phyloP scores from a whole-genome alignment of 2,888 invertebrate genomes.

The Atrina japonica region DNA sequence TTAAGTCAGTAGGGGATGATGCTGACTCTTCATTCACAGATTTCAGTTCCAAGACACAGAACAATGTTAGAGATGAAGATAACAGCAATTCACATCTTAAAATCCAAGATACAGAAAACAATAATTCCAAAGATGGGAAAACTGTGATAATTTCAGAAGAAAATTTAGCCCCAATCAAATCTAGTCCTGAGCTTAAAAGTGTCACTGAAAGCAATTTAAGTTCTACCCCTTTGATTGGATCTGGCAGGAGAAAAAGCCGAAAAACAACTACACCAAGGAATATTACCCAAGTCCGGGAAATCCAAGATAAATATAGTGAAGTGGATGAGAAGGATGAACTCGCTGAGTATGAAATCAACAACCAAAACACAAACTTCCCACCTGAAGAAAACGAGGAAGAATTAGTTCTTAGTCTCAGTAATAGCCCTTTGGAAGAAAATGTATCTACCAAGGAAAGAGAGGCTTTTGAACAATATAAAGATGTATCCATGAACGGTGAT shows the following conservation, averaged over 20 bases:
- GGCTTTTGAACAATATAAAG: neutral
- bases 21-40: neutral
- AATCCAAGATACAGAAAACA: constrained; percentile 1
- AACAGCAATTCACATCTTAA: neutral
- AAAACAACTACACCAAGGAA: constrained; percentile 88
- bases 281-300: constrained; percentile 80
- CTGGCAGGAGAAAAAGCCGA: constrained; percentile 57
- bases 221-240: constrained; percentile 8
- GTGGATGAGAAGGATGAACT: constrained; percentile 67
- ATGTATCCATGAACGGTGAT: neutral
- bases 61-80: neutral
- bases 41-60: neutral
- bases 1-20: constrained; percentile 58
- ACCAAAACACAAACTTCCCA: constrained; percentile 67
- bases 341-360: constrained; percentile 68
- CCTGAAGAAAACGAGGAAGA: constrained; percentile 50
- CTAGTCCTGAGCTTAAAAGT: constrained; percentile 9
- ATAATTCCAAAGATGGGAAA: neutral
- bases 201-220: neutral
- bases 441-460: constrained; percentile 5
- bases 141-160: neutral
- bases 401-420: neutral
- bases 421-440: constrained; percentile 4
- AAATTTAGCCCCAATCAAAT: constrained; percentile 8
- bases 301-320: constrained; percentile 49